Evolutionary conservation across 2,113 vertebrate genomes (phyloP).

Genomic region (Asarcornis scutulata): DNA sequence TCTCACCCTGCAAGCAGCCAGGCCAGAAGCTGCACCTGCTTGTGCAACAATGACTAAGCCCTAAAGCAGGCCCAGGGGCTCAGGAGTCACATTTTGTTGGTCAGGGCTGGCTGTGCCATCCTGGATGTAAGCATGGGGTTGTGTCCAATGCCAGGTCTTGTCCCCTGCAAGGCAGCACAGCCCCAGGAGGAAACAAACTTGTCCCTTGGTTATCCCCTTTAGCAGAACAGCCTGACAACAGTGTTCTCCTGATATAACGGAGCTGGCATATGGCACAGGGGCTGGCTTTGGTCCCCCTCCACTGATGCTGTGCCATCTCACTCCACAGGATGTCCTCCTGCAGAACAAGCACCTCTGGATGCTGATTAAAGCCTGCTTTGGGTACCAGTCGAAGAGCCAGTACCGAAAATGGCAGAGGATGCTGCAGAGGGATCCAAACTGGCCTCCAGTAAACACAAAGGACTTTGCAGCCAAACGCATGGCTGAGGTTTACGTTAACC

Average conservation of each 20-base stretch:
- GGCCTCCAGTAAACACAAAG: slow-evolving; percentile 50
- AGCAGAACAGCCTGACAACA: not conserved
- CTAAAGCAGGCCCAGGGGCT: not conserved
- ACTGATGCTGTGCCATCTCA: not conserved
- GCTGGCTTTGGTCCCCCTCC: not conserved
- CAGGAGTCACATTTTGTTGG: not conserved
- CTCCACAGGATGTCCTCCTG: slow-evolving; percentile 69
- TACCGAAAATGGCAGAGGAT: slow-evolving; percentile 64
- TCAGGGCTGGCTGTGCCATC: not conserved
- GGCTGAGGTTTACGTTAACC: slow-evolving; percentile 48
- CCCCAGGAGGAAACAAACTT: not conserved
- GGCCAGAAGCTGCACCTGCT: not conserved
- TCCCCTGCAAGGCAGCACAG: not conserved
- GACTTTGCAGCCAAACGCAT: slow-evolving; percentile 34
- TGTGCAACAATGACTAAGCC: not conserved
- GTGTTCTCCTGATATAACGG: not conserved
- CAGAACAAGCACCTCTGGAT: slow-evolving; percentile 73
- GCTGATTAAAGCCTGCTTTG: slow-evolving; percentile 61
- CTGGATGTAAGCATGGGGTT: not conserved
- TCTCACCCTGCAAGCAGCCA: not conserved
- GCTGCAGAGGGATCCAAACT: slow-evolving; percentile 47
- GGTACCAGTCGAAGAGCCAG: slow-evolving; percentile 61
- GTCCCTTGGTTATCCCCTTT: not conserved
- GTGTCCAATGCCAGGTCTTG: not conserved
- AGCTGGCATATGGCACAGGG: not conserved